phyloP scores from a whole-genome alignment of 1,140 invertebrate species.

The Calosoma granatense region DNA sequence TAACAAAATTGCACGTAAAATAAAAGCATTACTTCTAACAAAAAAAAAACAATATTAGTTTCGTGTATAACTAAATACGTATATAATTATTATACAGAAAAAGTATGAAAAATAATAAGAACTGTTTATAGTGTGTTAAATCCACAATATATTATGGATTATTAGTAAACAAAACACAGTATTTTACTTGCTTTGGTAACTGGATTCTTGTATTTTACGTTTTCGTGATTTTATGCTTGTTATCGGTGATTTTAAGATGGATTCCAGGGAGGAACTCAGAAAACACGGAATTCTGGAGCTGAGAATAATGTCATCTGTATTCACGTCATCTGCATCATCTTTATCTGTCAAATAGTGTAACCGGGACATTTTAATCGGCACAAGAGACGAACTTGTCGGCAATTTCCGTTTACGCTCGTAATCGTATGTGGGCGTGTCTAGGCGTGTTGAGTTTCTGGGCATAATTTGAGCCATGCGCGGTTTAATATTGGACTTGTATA shows the following conservation, averaged over 20 bases:
- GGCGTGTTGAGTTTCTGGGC: conserved; percentile 17
- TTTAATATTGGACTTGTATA: conserved; percentile 25
- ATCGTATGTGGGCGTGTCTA: conserved; percentile 17
- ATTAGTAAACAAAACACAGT: neutral
- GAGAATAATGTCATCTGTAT: conserved; percentile 14
- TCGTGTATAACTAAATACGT: no score
- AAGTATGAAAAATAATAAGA: no score
- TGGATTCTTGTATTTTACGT: conserved; percentile 20
- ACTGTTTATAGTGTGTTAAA: no score
- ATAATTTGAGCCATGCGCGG: conserved; percentile 24
- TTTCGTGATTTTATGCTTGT: conserved; percentile 21
- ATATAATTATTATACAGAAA: no score
- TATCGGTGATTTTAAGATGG: conserved; percentile 9
- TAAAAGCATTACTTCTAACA: no score
- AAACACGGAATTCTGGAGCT: neutral
- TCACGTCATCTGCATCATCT: conserved; percentile 10
- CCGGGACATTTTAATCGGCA: neutral
- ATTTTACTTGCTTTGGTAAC: neutral
- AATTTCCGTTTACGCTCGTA: conserved; percentile 29
- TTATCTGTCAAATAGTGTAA: conserved; percentile 13
- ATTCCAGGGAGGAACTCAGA: neutral
- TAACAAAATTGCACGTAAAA: no score
- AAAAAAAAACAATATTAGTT: no score
- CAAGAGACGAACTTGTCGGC: neutral
- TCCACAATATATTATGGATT: neutral